phyloP scores from a whole-genome alignment of 2,888 invertebrate genomes.

The Ectobius pallidus region DNA sequence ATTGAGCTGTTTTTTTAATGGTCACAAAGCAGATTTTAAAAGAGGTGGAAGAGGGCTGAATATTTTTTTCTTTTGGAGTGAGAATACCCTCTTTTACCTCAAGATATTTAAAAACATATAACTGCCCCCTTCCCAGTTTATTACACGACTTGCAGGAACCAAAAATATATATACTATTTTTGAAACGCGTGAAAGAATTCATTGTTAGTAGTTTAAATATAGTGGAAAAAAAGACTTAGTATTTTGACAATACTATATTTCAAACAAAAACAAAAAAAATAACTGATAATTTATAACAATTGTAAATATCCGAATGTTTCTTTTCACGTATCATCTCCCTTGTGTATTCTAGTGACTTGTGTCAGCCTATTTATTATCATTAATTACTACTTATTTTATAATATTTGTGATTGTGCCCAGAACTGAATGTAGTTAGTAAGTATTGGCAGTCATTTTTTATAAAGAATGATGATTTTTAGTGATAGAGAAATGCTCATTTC shows the following conservation, averaged over 20 bases:
- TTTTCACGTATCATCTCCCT: constrained; percentile 5
- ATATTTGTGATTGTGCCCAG: constrained; percentile 32
- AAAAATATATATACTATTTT: constrained; percentile 37
- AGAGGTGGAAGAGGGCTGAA: constrained; percentile 22
- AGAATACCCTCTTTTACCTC: constrained; percentile 26
- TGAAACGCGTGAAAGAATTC: constrained; percentile 31
- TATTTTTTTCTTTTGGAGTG: constrained; percentile 29
- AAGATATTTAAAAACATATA: constrained; percentile 15
- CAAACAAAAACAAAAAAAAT: constrained; percentile 32
- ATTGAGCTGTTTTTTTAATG: not conserved
- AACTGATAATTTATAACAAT: constrained; percentile 35
- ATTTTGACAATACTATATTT: constrained; percentile 41
- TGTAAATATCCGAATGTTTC: constrained; percentile 33
- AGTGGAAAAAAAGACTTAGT: constrained; percentile 34
- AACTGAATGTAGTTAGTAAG: constrained; percentile 37
- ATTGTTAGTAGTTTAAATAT: constrained; percentile 31
- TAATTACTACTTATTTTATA: constrained; percentile 22
- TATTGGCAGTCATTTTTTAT: constrained; percentile 35
- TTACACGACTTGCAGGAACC: constrained; percentile 12
- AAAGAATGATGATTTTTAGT: constrained; percentile 33
- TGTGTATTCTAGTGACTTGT: constrained; percentile 31
- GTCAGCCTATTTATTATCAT: constrained; percentile 30
- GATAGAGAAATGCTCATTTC: constrained; percentile 37
- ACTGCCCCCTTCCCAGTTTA: not conserved
- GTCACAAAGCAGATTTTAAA: constrained; percentile 4